These are phyloP conservation scores for Hydroisotoma schaefferi DNA, from an alignment of 2,888 invertebrate genomes.

Conservation along the genomic window DNA sequence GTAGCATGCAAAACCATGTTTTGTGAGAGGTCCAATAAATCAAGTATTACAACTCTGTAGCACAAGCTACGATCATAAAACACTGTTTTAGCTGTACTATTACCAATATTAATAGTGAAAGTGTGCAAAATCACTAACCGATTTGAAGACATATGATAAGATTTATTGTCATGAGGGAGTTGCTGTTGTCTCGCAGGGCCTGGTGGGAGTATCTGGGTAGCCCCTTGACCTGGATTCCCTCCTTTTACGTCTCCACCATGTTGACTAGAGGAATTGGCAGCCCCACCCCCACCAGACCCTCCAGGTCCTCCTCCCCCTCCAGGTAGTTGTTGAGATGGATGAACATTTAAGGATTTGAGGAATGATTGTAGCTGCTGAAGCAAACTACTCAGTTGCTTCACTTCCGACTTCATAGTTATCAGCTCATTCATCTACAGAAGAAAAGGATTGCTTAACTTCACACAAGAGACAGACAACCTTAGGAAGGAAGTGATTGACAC, in stretches of 20 bases:
- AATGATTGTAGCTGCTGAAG: conserved; percentile 66
- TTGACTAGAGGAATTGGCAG: conserved; percentile 11
- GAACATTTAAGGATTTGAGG: conserved; percentile 56
- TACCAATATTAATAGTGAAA: no score
- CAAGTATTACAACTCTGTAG: no score
- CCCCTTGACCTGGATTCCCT: conserved; percentile 21
- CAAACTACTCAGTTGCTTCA: conserved; percentile 62
- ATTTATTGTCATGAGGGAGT: conserved; percentile 44
- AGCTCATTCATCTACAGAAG: conserved; percentile 62
- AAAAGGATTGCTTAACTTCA: no score
- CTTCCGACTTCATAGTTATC: conserved; percentile 62
- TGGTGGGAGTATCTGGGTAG: conserved; percentile 16
- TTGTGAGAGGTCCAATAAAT: no score
- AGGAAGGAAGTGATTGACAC: no score
- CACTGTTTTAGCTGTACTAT: no score
- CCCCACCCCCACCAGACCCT: conserved; percentile 18
- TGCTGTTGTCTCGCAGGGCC: conserved; percentile 30
- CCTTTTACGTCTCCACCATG: conserved; percentile 13
- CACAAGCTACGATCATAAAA: no score
- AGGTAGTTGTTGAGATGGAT: conserved; percentile 21
- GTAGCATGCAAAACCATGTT: no score
- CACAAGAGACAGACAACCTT: no score
- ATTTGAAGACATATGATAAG: conserved; percentile 45
- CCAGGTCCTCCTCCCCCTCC: conserved; percentile 29
- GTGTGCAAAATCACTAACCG: conserved; percentile 23